Base-by-base conservation (phyloP, 1,140 invertebrate genomes). In the Stegodyphus mimosarum region DNA sequence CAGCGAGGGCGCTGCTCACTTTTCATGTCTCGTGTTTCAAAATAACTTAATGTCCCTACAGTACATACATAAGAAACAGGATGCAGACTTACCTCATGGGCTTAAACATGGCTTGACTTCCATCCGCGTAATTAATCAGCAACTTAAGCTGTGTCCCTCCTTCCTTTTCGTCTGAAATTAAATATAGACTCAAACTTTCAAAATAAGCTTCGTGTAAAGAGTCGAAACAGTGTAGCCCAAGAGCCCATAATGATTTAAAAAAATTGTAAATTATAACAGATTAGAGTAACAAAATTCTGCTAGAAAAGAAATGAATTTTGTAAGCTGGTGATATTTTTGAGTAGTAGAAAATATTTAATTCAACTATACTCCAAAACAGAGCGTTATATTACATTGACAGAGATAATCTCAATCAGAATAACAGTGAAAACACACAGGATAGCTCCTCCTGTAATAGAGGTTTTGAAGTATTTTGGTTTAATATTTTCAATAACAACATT, bases 131-230 rank as follows among this genome's bases (percentile, higher is more conserved):
- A 87, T 98, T 96, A 83, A 99, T 96, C 79, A 99, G 94, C 66
- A 99, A 93, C 90, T 99, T 99, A 84, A 99, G 91, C 90, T 99
- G 98, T 9, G 98, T 99, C 0, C 98, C 98, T 3, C 98, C 98
- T 87, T 96, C 95, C 91, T 99, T 99, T 92, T 98, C 96, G 89
- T 90, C 91, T 88, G 48, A 11, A 71, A 67, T 17, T 9, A 49
- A 71, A 50, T 78, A 70, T 67, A 67, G 1, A 60, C 0, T 2
- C 9, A 15, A 15, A 60, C 9, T 10, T 60, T 60, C 55, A 60
- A 15, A 10, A 10, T 5, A 9, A 60, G 9, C 5, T 1, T 60
- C 55, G 15, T 10, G 15, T 60, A 60, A 60, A 60, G 1, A 2
- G 5, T 1, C 55, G 2, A 60, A 60, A 10, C 5, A 9, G 9